Conservation (phyloP, 1,140 invertebrate genomes). For the Calephelis virginiensis region DNA sequence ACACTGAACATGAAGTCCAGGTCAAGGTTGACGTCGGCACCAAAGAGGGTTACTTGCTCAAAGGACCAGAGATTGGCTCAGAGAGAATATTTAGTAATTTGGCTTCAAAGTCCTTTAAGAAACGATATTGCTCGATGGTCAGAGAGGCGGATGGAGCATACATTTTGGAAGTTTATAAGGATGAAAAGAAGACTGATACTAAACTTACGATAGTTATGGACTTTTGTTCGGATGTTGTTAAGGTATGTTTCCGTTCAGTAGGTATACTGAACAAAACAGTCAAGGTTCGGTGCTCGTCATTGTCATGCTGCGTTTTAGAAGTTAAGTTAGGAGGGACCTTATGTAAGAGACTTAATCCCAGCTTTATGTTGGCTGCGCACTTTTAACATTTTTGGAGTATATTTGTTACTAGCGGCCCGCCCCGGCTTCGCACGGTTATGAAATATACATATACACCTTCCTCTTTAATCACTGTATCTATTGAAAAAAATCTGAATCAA, state of each 20-base stretch:
- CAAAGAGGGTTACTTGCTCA: constrained; percentile 93
- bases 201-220: constrained; percentile 96
- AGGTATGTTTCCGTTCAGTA: constrained; percentile 75
- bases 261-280: not conserved
- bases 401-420: no score
- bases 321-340: not conserved
- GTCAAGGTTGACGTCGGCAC: constrained; percentile 85
- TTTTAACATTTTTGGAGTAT: no score
- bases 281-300: not conserved
- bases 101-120: constrained; percentile 93
- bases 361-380: no score
- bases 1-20: constrained; percentile 88
- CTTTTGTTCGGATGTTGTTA: constrained; percentile 92
- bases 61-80: constrained; percentile 91
- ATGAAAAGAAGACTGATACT: constrained; percentile 93
- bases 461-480: no score
- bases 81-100: constrained; percentile 92
- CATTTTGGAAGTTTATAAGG: constrained; percentile 94
- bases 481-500: no score
- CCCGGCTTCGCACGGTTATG: no score
- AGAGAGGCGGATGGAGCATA: constrained; percentile 94
- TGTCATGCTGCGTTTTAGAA: not conserved
- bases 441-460: no score
- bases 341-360: no score
- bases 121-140: constrained; percentile 91